phyloP scores from a whole-genome alignment of 2,888 invertebrate genomes.

The Erebia aethiops region DNA sequence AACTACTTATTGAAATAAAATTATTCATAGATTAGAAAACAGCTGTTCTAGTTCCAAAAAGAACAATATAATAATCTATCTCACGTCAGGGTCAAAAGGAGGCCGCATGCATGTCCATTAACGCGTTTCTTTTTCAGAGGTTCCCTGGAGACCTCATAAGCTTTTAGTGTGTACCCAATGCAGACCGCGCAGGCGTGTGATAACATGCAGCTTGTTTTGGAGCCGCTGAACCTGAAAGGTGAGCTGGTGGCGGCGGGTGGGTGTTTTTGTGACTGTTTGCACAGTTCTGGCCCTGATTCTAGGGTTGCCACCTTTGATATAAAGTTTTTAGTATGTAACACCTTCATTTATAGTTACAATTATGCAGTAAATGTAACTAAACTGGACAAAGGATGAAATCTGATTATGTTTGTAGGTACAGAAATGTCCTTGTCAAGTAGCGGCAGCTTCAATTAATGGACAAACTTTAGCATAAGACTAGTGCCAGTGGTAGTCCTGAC shows the following conservation, averaged over 20 bases:
- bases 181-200: constrained; percentile 63
- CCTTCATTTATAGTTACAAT: no score
- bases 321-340: background rate
- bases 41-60: background rate
- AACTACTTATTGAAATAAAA: no score
- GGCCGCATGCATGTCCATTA: constrained; percentile 72
- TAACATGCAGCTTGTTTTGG: constrained; percentile 69
- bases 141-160: constrained; percentile 66
- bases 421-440: no score
- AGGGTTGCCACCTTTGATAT: constrained; percentile 12
- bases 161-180: constrained; percentile 76
- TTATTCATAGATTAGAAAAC: background rate
- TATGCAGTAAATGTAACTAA: no score
- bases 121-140: constrained; percentile 79
- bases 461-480: no score
- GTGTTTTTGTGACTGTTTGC: constrained; percentile 40
- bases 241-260: constrained; percentile 59
- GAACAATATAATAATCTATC: background rate
- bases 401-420: no score
- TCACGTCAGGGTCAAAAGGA: constrained; percentile 1
- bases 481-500: no score
- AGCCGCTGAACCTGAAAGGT: constrained; percentile 77
- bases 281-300: constrained; percentile 37
- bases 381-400: no score
- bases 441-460: no score